Evolutionary conservation across 2,888 invertebrate species (phyloP), one percentile per base, ranked within the genome.

Genomic region (Copidosoma aretas): DNA sequence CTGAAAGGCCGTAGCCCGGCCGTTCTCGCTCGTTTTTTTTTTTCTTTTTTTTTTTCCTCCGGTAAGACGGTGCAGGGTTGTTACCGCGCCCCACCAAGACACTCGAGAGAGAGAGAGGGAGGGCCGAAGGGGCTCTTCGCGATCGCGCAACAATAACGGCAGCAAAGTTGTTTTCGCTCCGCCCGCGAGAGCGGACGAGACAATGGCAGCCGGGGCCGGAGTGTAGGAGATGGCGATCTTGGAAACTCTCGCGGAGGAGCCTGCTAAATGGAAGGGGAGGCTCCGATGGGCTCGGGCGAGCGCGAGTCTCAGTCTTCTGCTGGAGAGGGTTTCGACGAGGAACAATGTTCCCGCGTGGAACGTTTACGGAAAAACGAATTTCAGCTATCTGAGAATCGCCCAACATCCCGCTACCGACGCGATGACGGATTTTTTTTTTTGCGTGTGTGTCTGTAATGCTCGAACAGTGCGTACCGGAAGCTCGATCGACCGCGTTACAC

Each of bases 121-220:
- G 41, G 14, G 41, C 10, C 14, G 41, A 14, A 41, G 43, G 3
- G 43, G 8, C 8, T 32, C 32, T 32, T 32, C 32, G 32, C 32
- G 3, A 5, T 32, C 32, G 17, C 19, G 24, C 58, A 41, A 51
- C 58, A 58, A 52, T 51, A 17, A 51, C 21, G 24, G 24, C 22
- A 25, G n/a, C 51, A 32, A 53, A 52, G 51, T 66, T 60, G 60
- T 53, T 46, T 22, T 46, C 54, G 1, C 39, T 49, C 53, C 17
- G 14, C 43, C 15, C 43, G 43, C 19, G 49, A 24, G 19, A 49
- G 25, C 4, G 17, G 8, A 21, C 10, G 51, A 43, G 60, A 57
- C 56, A 66, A 56, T 54, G n/a, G 60, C n/a, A 46, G 39, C 15
- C 25, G 54, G 57, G 12, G 43, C 14, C 41, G 41, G 41, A 41